These are phyloP conservation scores for Lydus trimaculatus DNA, from an alignment of 2,888 invertebrate species.

Conservation along the genomic window DNA sequence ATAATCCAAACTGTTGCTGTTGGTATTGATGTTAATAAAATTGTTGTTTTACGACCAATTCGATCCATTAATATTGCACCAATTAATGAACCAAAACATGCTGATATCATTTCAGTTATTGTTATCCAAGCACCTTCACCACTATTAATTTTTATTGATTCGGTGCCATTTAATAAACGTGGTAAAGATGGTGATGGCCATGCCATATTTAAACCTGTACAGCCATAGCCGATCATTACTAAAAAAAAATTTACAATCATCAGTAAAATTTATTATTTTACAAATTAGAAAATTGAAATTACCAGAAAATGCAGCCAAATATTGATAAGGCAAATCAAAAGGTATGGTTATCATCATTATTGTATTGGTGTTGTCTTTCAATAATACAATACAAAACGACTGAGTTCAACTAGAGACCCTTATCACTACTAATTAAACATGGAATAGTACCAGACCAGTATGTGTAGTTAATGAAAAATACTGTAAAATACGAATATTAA, in stretches of 20 bases:
- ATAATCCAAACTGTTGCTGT: conserved; percentile 71
- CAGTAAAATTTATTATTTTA: neutral
- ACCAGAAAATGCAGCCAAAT: conserved; percentile 1
- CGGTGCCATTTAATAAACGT: conserved; percentile 53
- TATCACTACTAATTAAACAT: too few species aligned
- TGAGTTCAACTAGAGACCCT: too few species aligned
- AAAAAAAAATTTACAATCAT: neutral
- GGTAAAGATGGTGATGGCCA: conserved; percentile 71
- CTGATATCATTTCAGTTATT: conserved; percentile 69
- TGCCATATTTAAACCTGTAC: conserved; percentile 59
- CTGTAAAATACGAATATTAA: too few species aligned
- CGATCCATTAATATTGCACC: conserved; percentile 69
- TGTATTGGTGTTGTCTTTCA: neutral
- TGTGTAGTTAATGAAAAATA: too few species aligned
- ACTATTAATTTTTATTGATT: conserved; percentile 52
- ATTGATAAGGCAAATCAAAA: neutral
- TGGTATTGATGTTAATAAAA: conserved; percentile 66
- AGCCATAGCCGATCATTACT: conserved; percentile 37
- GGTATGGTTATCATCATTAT: neutral
- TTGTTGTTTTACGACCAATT: conserved; percentile 68
- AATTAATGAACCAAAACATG: conserved; percentile 68
- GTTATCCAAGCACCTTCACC: conserved; percentile 68
- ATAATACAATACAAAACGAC: too few species aligned
- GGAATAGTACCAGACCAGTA: too few species aligned
- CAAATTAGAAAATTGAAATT: neutral